Evolutionary conservation across 2,797 vertebrate species (phyloP), one percentile per base, ranked within the genome.

Genomic region (Morus bassanus): DNA sequence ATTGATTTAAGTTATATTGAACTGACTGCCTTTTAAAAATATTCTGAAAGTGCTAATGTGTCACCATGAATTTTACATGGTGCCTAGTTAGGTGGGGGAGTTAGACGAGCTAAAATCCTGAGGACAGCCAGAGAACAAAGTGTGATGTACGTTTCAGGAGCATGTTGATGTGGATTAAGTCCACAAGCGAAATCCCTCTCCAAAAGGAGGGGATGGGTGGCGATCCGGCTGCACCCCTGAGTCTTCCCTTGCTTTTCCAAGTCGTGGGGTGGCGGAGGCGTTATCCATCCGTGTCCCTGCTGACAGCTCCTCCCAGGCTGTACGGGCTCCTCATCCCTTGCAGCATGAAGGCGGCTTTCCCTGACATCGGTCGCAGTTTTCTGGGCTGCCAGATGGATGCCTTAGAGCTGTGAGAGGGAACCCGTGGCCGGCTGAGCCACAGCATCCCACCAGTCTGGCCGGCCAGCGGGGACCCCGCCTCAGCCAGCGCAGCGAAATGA

Each of bases 351-450:
- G 24, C 64, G n/a, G 27, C 45, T 67, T 45, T 50, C 24, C 46
- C 17, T 21, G 76, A 33, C 21, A 10, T 1, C 0, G 1, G 16
- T 5, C 46, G 22, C 18, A 4, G 14, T 48, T 37, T 72, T 72
- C 39, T n/a, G 53, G 76, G 69, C 57, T 31, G 39, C 22, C 0
- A 3, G 15, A 30, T 0, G 4, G 41, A 43, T 11, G 30, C 33
- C 18, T 57, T 10, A 13, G n/a, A 25, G 75, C 28, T 28, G 45
- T 8, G 54, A 51, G 48, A 37, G 35, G 35, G 23, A 22, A 13
- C 0, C 1, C 2, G 1, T 5, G 30, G 14, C 54, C 6, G 0
- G 33, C n/a, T 13, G 64, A 72, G 77, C 23, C 3, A 4, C 46
- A 23, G 60, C 64, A 24, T 11, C 64, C 39, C 57, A 25, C 35